Base-by-base conservation (phyloP, 2,797 vertebrate genomes). In the Enteromius fasciolatus region DNA sequence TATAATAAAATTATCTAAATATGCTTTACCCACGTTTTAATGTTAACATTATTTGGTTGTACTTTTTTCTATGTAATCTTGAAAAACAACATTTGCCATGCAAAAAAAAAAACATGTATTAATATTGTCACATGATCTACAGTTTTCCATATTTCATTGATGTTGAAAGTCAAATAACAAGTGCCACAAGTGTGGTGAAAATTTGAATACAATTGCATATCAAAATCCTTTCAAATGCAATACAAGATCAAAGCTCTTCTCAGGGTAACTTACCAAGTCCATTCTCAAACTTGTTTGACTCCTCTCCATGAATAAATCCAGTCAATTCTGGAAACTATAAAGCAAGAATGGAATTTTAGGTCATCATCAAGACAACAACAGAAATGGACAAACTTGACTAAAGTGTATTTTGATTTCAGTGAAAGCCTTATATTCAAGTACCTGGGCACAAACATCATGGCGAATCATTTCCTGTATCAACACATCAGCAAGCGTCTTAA, bases 281-380 rank as follows among this genome's bases (percentile, higher is more conserved):
- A 36, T 96, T 96, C 87, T 95, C 93, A 92, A 96, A 96, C 86
- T 94, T 95, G 91, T 95, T 96, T 36, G 95, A 95, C 87, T 96
- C 95, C 81, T 96, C 95, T 88, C 95, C 95, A 4, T 93, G 90
- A 85, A 96, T 95, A 88, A 93, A 94, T 66, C 83, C 91, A 3
- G 20, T 90, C 92, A 96, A 89, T 83, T 95, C 94, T 48, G 95
- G 94, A 82, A 96, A 95, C 95, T 96, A 84, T 57, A 74, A 70
- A 83, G 83, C 57, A 64, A 80, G 17, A 78, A 83, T 5, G 5
- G 76, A 46, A 44, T 23, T 14, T 63, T 4, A 76, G 15, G 80
- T 9, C 14, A 39, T 85, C 75, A 87, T 85, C 76, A 87, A 59
- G 36, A 80, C 2, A 5, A 15, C 57, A 14, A 61, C 12, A 28